Evolutionary conservation across 1,140 invertebrate species (phyloP).

Genomic region (Geopemphigus sp.): DNA sequence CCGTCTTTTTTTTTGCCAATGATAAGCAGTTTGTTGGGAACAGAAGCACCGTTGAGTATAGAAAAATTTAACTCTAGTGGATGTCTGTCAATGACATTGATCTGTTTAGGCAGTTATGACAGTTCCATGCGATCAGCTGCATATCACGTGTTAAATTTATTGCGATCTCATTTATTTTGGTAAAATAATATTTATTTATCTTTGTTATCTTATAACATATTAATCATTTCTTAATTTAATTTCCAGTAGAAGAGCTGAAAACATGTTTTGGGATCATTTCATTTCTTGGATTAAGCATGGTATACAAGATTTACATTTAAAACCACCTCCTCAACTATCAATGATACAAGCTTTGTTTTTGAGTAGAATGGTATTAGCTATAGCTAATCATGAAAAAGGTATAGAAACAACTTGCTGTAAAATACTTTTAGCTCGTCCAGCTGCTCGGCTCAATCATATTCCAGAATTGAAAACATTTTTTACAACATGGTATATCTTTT

Average conservation of each 20-base stretch:
- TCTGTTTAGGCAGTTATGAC: slow-evolving; percentile 64
- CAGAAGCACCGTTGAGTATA: slow-evolving; percentile 65
- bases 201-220: not conserved
- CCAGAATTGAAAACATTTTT: slow-evolving; percentile 45
- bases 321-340: slow-evolving; percentile 61
- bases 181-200: slow-evolving; percentile 55
- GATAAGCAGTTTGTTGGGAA: slow-evolving; percentile 64
- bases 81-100: slow-evolving; percentile 65
- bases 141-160: slow-evolving; percentile 65
- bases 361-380: slow-evolving; percentile 64
- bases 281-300: slow-evolving; percentile 60
- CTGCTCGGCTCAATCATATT: slow-evolving; percentile 67
- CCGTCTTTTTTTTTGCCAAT: slow-evolving; percentile 71
- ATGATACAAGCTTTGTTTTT: slow-evolving; percentile 70
- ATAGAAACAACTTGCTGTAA: slow-evolving; percentile 68
- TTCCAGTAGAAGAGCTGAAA: slow-evolving; percentile 58
- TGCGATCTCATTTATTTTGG: slow-evolving; percentile 67
- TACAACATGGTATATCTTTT: not conserved
- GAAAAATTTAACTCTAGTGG: slow-evolving; percentile 64
- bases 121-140: slow-evolving; percentile 63
- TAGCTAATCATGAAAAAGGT: slow-evolving; percentile 66
- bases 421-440: slow-evolving; percentile 69
- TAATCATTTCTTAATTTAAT: slow-evolving; percentile 38
- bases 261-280: slow-evolving; percentile 58
- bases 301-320: slow-evolving; percentile 55